These are phyloP conservation scores for Pristiophorus japonicus DNA, from an alignment of 2,113 vertebrate species.

Conservation along the genomic window DNA sequence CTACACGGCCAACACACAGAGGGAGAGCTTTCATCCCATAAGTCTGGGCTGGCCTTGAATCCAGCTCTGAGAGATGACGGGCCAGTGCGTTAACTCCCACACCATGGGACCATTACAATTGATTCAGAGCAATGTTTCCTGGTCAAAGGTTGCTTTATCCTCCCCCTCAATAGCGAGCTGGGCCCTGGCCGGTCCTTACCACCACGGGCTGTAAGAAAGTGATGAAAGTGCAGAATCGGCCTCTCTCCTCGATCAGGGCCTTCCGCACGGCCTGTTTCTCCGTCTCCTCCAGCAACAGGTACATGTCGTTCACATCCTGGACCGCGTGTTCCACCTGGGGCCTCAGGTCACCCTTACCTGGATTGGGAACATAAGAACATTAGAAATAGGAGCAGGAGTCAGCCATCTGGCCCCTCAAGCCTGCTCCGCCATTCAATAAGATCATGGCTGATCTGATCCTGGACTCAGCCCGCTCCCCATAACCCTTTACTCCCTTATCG, in stretches of 20 bases:
- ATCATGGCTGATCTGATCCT: too few relatives aligned
- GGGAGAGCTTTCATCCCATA: too few relatives aligned
- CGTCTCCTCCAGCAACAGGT: constrained; percentile 90
- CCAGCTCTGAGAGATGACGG: background rate
- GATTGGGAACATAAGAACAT: background rate
- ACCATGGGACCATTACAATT: background rate
- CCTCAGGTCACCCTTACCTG: constrained; percentile 90
- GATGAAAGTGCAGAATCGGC: constrained; percentile 90
- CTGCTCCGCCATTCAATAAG: too few relatives aligned
- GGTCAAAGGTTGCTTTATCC: background rate
- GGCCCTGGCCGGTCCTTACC: constrained; percentile 59
- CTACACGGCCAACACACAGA: too few relatives aligned
- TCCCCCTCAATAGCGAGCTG: background rate
- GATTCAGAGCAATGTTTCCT: background rate
- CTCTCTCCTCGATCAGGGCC: constrained; percentile 85
- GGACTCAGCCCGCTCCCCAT: too few relatives aligned
- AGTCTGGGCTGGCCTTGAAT: background rate
- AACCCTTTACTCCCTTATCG: too few relatives aligned
- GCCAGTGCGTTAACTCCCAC: background rate
- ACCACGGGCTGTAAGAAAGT: constrained; percentile 85
- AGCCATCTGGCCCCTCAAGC: too few relatives aligned
- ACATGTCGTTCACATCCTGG: constrained; percentile 94
- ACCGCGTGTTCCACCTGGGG: constrained; percentile 93
- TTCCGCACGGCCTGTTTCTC: constrained; percentile 95
- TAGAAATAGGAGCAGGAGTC: too few relatives aligned